Percentiles rank a stretch among this genome's conserved stretches.
Evolutionary conservation across 2,113 vertebrate species (phyloP).

Genomic region (Coptodon bakossiorum): DNA sequence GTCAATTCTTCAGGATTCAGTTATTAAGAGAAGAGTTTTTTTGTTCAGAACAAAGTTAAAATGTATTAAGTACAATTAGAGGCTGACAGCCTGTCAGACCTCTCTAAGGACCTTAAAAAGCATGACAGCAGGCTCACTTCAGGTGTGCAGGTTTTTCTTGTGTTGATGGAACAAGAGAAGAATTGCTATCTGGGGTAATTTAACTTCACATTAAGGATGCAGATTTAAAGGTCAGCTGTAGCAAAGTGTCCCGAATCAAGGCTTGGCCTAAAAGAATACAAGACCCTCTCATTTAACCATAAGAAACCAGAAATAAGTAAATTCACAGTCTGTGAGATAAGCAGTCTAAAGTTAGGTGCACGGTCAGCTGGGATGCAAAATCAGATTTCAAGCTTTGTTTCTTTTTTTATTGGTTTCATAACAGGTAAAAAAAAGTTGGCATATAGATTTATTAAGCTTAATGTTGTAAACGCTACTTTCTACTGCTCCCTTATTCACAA

Average conservation of each 20-base stretch:
- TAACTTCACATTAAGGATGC: background rate
- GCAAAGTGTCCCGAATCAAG: background rate
- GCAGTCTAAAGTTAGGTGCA: background rate
- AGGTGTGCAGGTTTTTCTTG: background rate
- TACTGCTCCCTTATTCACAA: background rate
- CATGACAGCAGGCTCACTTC: background rate
- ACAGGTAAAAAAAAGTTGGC: background rate
- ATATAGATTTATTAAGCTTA: background rate
- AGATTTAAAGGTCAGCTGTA: background rate
- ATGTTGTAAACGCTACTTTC: background rate
- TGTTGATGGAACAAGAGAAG: background rate
- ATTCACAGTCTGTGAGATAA: background rate
- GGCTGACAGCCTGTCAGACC: background rate
- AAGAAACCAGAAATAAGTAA: background rate
- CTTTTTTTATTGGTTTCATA: background rate
- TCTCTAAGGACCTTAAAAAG: background rate
- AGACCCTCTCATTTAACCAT: background rate
- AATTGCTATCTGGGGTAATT: background rate
- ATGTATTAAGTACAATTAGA: background rate
- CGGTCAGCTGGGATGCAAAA: background rate
- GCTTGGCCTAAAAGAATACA: background rate
- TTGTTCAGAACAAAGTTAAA: background rate
- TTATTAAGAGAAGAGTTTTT: background rate
- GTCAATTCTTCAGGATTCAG: background rate
- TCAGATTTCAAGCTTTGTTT: background rate